Evolutionary conservation across 2,797 vertebrate species (phyloP).

Genomic region (Momotus momota): DNA sequence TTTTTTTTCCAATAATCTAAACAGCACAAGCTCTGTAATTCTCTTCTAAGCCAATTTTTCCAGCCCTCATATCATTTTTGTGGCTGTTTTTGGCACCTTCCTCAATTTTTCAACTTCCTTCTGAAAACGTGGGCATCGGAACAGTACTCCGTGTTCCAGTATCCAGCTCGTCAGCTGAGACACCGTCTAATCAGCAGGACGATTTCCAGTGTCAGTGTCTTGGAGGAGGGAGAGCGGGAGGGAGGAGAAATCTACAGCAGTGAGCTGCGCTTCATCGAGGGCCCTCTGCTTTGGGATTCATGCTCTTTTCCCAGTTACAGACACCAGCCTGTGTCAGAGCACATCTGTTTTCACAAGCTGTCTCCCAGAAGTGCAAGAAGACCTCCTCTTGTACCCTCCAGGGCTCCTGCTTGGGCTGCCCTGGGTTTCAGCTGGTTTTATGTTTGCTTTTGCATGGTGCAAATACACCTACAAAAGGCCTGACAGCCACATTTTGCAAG

Average conservation of each 20-base stretch:
- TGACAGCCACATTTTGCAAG: background rate
- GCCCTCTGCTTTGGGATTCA: background rate
- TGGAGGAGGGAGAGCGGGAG: slow-evolving; percentile 6
- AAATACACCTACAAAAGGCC: background rate
- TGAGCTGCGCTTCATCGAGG: background rate
- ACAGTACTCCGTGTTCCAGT: slow-evolving; percentile 55
- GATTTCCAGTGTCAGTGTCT: slow-evolving; percentile 48
- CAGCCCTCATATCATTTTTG: slow-evolving; percentile 22
- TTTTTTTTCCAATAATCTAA: background rate
- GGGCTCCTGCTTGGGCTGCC: background rate
- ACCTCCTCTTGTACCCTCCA: background rate
- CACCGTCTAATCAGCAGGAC: slow-evolving; percentile 59
- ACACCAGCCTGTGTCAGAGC: background rate
- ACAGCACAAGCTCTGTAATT: background rate
- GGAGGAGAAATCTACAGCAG: slow-evolving; percentile 55
- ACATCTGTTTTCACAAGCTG: slow-evolving; percentile 14
- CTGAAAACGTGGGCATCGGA: slow-evolving; percentile 64
- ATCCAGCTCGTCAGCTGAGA: slow-evolving; percentile 1
- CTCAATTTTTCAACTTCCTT: slow-evolving; percentile 68
- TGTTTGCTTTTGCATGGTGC: background rate
- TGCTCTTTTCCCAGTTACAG: background rate
- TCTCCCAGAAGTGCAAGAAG: background rate
- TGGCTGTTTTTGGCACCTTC: slow-evolving; percentile 62
- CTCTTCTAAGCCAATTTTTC: slow-evolving; percentile 6
- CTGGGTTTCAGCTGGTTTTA: background rate